phyloP scores from a whole-genome alignment of 1,140 invertebrate genomes.

The Marisa cornuarietis region DNA sequence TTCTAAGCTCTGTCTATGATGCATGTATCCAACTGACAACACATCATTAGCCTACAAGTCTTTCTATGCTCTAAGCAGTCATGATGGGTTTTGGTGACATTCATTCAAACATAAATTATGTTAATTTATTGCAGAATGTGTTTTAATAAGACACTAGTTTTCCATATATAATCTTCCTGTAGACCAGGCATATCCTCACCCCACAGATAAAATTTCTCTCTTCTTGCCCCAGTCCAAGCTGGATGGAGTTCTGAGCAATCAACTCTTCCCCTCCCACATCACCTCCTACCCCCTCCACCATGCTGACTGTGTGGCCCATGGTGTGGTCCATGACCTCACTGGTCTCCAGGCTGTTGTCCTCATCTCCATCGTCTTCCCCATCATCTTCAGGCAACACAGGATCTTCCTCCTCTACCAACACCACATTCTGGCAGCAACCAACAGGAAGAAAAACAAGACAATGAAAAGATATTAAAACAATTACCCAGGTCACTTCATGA shows the following conservation, averaged over 20 bases:
- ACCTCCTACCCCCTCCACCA: conserved; percentile 26
- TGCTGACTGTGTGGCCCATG: conserved; percentile 22
- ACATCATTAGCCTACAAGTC: no score
- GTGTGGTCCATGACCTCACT: conserved; percentile 18
- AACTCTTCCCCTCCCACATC: conserved; percentile 35
- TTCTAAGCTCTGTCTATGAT: no score
- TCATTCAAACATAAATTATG: no score
- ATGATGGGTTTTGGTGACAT: no score
- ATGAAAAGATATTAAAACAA: no score
- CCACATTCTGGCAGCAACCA: conserved; percentile 10
- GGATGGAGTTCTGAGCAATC: conserved; percentile 15
- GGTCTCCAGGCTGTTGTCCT: conserved; percentile 21
- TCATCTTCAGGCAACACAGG: conserved; percentile 18
- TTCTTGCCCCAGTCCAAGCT: conserved; percentile 32
- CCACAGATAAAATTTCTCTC: conserved; percentile 37
- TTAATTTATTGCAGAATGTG: no score
- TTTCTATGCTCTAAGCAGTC: no score
- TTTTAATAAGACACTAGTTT: no score
- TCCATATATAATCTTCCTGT: neutral
- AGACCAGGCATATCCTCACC: conserved; percentile 25
- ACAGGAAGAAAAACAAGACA: neutral
- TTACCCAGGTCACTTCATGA: no score
- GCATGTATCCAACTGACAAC: no score
- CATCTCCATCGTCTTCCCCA: conserved; percentile 27
- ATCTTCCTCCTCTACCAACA: conserved; percentile 13